Conservation (phyloP, 2,888 invertebrate genomes). For the Falcaria lacertinaria region DNA sequence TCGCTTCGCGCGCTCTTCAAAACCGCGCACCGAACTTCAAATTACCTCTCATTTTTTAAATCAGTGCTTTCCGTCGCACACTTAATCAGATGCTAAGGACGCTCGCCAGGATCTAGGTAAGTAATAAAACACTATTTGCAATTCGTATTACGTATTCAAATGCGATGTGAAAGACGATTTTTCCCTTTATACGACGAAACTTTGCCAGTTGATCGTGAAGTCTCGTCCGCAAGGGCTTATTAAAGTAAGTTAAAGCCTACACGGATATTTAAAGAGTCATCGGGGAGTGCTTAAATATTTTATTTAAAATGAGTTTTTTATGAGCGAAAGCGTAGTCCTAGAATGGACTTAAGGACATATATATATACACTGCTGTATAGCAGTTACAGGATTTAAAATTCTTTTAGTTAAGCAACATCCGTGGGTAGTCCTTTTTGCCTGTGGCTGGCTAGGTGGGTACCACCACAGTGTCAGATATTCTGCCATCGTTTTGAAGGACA, state of each 20-base stretch:
- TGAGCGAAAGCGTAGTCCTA: not conserved
- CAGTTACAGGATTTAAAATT: too few relatives aligned
- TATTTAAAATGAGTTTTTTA: constrained; percentile 1
- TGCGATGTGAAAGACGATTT: constrained; percentile 26
- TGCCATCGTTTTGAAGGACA: too few relatives aligned
- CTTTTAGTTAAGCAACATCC: too few relatives aligned
- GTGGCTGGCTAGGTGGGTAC: too few relatives aligned
- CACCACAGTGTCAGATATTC: too few relatives aligned
- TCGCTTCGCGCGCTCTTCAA: constrained; percentile 22
- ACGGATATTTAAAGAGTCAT: constrained; percentile 46
- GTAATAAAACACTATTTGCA: constrained; percentile 33
- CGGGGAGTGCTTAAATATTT: constrained; percentile 35
- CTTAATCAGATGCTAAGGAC: constrained; percentile 21
- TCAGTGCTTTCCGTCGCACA: constrained; percentile 32
- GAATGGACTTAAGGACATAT: too few relatives aligned
- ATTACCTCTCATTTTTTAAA: constrained; percentile 23
- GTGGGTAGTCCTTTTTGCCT: too few relatives aligned
- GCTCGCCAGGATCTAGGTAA: constrained; percentile 27
- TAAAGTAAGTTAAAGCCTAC: constrained; percentile 62
- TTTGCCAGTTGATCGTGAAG: constrained; percentile 50
- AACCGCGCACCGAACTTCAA: constrained; percentile 26
- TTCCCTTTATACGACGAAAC: constrained; percentile 45
- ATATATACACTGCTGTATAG: too few relatives aligned
- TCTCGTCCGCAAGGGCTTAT: constrained; percentile 44
- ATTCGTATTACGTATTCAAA: constrained; percentile 36